A percentile compares a stretch with the other conserved stretches of the same genome.
Evolutionary conservation across 2,113 vertebrate genomes (phyloP).

Genomic region (Tricholaema leucomelas): DNA sequence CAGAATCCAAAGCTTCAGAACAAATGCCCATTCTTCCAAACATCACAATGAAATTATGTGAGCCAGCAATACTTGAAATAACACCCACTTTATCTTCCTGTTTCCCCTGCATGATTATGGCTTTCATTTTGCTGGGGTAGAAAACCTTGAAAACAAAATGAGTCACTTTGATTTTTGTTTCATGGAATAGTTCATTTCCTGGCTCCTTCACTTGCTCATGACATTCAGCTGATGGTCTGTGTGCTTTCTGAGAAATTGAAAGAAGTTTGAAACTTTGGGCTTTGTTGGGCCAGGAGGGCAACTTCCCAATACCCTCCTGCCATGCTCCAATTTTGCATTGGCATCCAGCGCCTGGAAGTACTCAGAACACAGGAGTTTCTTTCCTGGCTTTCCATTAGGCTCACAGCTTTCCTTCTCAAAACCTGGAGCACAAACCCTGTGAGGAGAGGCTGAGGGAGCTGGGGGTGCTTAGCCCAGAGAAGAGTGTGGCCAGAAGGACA

Average conservation of each 20-base stretch:
- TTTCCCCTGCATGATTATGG: conserved; percentile 59
- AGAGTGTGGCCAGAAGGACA: too few relatives aligned
- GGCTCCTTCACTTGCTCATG: fast-evolving
- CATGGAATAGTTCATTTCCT: conserved; percentile 41
- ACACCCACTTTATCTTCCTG: conserved; percentile 54
- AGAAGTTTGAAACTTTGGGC: background rate
- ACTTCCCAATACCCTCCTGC: background rate
- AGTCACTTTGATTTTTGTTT: conserved; percentile 65
- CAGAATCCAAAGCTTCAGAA: conserved; percentile 26
- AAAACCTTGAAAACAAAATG: conserved; percentile 63
- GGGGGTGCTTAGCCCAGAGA: too few relatives aligned
- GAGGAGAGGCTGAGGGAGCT: too few relatives aligned
- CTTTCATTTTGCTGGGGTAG: conserved; percentile 45
- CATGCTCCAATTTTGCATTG: background rate
- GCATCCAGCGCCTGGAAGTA: background rate
- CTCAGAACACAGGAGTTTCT: background rate
- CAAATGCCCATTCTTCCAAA: conserved; percentile 49
- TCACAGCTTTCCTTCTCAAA: background rate
- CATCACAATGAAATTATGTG: conserved; percentile 61
- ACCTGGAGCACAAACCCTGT: too few relatives aligned
- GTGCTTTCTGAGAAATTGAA: background rate
- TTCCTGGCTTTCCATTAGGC: background rate
- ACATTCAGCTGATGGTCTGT: background rate
- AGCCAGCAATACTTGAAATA: conserved; percentile 52
- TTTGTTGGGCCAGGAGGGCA: fast-evolving